These are phyloP conservation scores for Cephus pulcher DNA, from an alignment of 2,888 invertebrate species.

Conservation along the genomic window DNA sequence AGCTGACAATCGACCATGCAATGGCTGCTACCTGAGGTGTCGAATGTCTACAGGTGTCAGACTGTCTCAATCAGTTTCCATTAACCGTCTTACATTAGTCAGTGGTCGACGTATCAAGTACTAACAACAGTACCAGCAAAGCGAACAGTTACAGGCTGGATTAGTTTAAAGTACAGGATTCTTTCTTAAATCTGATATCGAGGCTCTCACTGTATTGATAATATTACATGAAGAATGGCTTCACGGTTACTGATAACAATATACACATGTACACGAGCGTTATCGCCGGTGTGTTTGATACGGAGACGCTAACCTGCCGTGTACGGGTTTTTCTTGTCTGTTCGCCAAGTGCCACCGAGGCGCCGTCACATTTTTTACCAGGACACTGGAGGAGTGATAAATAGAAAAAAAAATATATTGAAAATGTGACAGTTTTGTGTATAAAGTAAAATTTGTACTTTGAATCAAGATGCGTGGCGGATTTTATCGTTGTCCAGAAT, in stretches of 20 bases:
- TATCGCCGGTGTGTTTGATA: not conserved
- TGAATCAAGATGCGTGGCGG: not conserved
- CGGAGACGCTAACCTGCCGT: not conserved
- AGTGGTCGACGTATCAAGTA: not conserved
- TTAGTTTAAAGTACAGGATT: not conserved
- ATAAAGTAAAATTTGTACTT: not conserved
- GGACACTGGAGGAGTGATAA: not conserved
- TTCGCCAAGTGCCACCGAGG: not conserved
- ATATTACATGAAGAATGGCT: not conserved
- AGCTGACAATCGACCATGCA: not conserved
- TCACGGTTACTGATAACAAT: not conserved
- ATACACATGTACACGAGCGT: not conserved
- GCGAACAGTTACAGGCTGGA: not conserved
- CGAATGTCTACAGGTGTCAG: too few species aligned
- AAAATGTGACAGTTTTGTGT: not conserved
- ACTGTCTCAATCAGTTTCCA: too few species aligned
- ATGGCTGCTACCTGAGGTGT: too few species aligned
- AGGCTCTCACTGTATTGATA: not conserved
- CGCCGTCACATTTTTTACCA: not conserved
- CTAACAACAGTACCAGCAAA: not conserved
- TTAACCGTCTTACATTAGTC: not conserved
- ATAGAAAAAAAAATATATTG: not conserved
- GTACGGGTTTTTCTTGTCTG: not conserved
- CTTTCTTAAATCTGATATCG: not conserved
- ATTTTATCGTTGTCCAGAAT: not conserved